Base-by-base conservation (phyloP, 35 echinoderm and acorn worm species). In the Chiridota heheva region DNA sequence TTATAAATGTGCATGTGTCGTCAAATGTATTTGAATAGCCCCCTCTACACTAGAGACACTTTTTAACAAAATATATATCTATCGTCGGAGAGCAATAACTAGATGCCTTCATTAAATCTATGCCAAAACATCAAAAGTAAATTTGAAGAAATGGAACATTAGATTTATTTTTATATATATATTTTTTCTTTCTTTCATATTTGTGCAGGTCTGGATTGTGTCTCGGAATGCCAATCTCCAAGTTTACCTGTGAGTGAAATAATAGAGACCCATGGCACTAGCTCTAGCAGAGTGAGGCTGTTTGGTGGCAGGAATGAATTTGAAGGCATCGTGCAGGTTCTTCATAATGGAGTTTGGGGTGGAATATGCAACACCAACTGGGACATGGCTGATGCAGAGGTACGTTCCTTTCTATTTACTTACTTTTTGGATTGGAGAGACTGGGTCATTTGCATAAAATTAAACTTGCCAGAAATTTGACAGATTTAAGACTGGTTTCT, bases 271-370 rank as follows among this genome's bases (percentile, higher is more conserved):
- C 34, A 33, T 17, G 44, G 76, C 0, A 33, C 35, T 18, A 77
- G 44, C 34, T 22, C 33, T 4, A 38, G 73, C 17, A 16, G 55
- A 1, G 84, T 91, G 0, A 78, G 94, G 31, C 84, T 97, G 20
- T 30, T 66, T 43, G 94, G 88, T 17, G 84, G 92, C 27, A 42
- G 82, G 12, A 86, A 65, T 33, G 15, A 61, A 20, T 18, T 67
- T 6, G 89, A 87, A 47, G 94, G 94, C 0, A 53, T 78, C 8
- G 78, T 97, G 2, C 83, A 97, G 55, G 74, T 97, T 33, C 61
- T 67, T 10, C 73, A 81, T 28, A 42, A 88, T 35, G 81, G 58
- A 25, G 7, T 53, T 12, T 97, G 94, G 94, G 88, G 89, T n/a
- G 86, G 88, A 31, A 68, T 97, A 7, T 97, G 94, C 42, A 70